Percentiles rank a stretch among this genome's conserved stretches.
These are phyloP conservation scores for Enteromius trimaculatus DNA, from an alignment of 2,797 vertebrate species.

Conservation along the genomic window DNA sequence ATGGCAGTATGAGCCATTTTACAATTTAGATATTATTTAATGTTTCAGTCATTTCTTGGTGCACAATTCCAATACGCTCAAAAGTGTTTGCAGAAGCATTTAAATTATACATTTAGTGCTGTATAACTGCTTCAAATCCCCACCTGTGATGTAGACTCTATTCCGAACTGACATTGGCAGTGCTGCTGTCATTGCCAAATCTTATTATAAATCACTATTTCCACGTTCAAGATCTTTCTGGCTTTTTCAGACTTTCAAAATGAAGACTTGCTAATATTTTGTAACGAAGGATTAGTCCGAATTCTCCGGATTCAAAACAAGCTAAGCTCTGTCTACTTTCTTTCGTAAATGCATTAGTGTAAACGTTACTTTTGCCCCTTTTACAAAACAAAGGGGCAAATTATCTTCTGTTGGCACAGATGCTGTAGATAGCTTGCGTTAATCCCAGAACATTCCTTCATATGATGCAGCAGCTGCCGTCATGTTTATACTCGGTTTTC, in stretches of 20 bases:
- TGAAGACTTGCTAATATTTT: not conserved
- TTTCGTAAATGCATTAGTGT: not conserved
- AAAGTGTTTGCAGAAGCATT: not conserved
- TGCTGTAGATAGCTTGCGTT: conserved; percentile 23
- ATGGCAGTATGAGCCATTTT: not conserved
- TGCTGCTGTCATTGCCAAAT: conserved; percentile 6
- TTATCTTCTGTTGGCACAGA: conserved; percentile 29
- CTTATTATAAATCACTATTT: not conserved
- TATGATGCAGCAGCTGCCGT: conserved; percentile 17
- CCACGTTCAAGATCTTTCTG: not conserved
- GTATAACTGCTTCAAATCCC: not conserved
- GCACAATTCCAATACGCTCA: not conserved
- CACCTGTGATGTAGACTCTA: not conserved
- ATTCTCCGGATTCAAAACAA: not conserved
- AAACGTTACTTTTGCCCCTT: not conserved
- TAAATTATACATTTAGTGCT: not conserved
- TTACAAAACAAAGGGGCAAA: conserved; percentile 11
- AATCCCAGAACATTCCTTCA: conserved; percentile 1
- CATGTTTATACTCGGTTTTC: not conserved
- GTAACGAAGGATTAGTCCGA: not conserved
- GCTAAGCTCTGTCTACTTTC: not conserved
- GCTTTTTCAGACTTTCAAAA: not conserved
- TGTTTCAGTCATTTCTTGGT: not conserved
- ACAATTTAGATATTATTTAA: not conserved
- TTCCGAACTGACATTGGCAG: not conserved